These are phyloP conservation scores for Agrotis ipsilon DNA, from an alignment of 2,888 invertebrate genomes.

Conservation along the genomic window DNA sequence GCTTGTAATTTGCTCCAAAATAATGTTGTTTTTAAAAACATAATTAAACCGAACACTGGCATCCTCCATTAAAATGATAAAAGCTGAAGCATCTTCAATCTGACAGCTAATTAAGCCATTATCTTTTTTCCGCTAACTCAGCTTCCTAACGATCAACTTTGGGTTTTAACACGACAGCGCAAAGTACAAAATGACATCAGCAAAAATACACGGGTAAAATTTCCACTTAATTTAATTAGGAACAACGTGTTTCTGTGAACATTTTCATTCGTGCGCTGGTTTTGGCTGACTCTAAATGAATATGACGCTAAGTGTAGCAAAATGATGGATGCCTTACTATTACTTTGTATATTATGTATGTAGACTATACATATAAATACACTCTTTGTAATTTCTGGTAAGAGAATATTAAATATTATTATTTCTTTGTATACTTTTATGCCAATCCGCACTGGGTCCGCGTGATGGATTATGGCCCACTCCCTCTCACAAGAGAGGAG, in stretches of 20 bases:
- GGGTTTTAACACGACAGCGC: conserved; percentile 41
- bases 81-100: conserved; percentile 48
- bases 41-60: conserved; percentile 24
- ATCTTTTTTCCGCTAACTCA: conserved; percentile 62
- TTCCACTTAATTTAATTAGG: conserved; percentile 63
- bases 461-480: no score
- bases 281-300: conserved; percentile 35
- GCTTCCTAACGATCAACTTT: conserved; percentile 46
- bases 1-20: conserved; percentile 11
- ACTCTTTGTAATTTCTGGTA: no score
- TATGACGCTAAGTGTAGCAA: not conserved
- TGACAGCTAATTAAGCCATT: conserved; percentile 66
- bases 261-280: conserved; percentile 40
- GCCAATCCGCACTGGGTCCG: no score
- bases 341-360: no score
- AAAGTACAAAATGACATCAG: conserved; percentile 56
- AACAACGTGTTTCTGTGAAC: conserved; percentile 47
- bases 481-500: no score
- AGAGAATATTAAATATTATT: no score
- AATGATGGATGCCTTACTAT: conserved; percentile 3
- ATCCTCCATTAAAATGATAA: conserved; percentile 54
- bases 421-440: no score
- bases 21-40: conserved; percentile 36
- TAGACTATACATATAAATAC: no score
- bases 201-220: conserved; percentile 46